Evolutionary conservation across 2,888 invertebrate species (phyloP), one percentile per base, ranked within the genome.

Genomic region (Nemurella pictetii): DNA sequence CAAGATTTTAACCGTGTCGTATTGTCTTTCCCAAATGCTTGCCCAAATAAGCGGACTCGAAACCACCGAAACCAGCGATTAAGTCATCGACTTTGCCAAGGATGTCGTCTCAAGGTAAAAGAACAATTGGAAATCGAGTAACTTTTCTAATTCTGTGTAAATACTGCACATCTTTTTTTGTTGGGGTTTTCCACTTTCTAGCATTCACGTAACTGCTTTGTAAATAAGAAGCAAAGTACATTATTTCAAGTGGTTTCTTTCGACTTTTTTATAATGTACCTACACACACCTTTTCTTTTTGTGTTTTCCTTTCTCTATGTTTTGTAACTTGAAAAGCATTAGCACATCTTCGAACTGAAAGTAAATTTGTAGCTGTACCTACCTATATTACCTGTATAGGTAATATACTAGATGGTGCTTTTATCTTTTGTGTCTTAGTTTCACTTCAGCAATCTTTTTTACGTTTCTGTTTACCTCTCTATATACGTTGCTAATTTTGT

Each of bases 31-130:
- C n/a, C 87, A 83, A 85, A 85, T 85, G 85, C 87, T 83, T 86
- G 85, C 85, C 85, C 28, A 75, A 55, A 29, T 74, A 93, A 96
- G 96, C 96, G 94, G 97, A 97, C 93, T 94, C 96, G 92, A 97
- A 97, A 93, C 97, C 97, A 90, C 95, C 97, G 91, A 98, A 97
- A 94, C 97, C 97, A 92, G 97, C 97, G 91, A 97, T 98, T 93
- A 98, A 97, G 94, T 97, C 97, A 90, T 97, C 97, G 89, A 97
- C 97, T 90, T 95, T 97, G 92, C 97, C 97, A 90, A 94, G 97
- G 93, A 97, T 96, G 90, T 96, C 97, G 89, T 97, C 97, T 89
- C 97, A 97, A 96, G 97, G 97, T 97, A 96, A 95, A 89, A 77
- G 83, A 83, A 74, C 83, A 35, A 80, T 84, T 28, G 80, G 25